Conservation (phyloP, 2,113 vertebrate genomes). For the Rhadina sibilatrix region DNA sequence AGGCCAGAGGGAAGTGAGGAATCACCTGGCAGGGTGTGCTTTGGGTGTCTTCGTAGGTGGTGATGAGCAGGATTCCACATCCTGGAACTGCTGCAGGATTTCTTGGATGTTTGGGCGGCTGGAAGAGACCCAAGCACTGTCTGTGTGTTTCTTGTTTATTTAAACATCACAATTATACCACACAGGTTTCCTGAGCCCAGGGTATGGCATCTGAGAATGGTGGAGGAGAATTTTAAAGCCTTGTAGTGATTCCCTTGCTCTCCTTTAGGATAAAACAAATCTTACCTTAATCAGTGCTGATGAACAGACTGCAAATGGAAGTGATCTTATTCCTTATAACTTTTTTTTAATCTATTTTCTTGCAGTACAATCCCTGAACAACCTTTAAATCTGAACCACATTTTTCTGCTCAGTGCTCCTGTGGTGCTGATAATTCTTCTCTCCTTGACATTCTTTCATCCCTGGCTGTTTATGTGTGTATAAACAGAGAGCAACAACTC, state of each 20-base stretch:
- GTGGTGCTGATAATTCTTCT: background rate
- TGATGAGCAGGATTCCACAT: background rate
- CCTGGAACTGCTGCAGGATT: background rate
- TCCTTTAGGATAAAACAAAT: background rate
- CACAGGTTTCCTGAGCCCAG: background rate
- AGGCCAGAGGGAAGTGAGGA: background rate
- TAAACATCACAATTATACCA: background rate
- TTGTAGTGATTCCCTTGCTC: background rate
- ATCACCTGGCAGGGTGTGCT: background rate
- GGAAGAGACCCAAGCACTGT: background rate
- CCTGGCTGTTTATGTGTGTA: background rate
- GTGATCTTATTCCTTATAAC: background rate
- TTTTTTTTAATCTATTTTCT: background rate
- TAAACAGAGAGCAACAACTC: background rate
- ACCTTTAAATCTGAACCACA: background rate
- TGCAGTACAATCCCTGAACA: background rate
- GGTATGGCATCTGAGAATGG: background rate
- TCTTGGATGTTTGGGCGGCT: background rate
- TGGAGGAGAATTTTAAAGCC: background rate
- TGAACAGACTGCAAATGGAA: background rate
- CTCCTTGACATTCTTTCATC: background rate
- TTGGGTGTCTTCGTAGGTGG: background rate
- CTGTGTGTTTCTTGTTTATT: background rate
- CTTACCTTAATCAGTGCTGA: background rate
- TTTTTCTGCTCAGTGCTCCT: background rate